phyloP scores from a whole-genome alignment of 2,888 invertebrate species.

The Phyto melanocephala region DNA sequence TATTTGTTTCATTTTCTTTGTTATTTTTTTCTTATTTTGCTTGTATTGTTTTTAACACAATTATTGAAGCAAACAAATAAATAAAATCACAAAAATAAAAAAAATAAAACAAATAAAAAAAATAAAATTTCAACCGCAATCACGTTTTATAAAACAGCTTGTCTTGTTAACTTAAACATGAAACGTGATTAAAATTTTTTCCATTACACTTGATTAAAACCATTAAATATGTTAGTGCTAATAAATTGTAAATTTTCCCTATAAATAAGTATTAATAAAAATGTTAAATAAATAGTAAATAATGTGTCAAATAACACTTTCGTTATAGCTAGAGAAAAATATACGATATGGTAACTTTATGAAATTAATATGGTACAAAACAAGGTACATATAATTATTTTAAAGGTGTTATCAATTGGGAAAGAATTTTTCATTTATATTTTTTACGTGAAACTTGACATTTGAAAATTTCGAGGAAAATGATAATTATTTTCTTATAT shows the following conservation, averaged over 20 bases:
- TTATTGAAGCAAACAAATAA: not conserved
- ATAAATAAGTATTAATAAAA: not conserved
- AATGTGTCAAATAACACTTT: not conserved
- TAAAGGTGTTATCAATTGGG: too few species aligned
- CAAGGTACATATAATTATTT: too few species aligned
- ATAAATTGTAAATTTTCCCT: not conserved
- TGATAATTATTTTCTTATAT: too few species aligned
- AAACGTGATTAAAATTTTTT: conserved; percentile 41
- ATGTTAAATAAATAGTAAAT: not conserved
- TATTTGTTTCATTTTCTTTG: too few species aligned
- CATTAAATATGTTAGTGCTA: not conserved
- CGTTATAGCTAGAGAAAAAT: not conserved
- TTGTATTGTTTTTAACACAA: not conserved
- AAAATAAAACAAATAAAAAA: not conserved
- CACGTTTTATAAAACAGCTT: conserved; percentile 55
- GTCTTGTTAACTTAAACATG: conserved; percentile 9
- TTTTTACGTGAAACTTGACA: too few species aligned
- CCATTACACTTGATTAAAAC: not conserved
- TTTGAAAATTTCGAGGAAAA: too few species aligned
- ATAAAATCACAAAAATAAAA: conserved; percentile 4
- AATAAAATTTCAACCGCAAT: conserved; percentile 21
- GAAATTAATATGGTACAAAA: too few species aligned
- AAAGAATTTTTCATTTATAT: too few species aligned
- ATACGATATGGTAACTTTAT: not conserved
- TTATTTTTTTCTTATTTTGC: not conserved